Conservation (phyloP, 2,797 vertebrate genomes). For the Lutjanus campechanus region DNA sequence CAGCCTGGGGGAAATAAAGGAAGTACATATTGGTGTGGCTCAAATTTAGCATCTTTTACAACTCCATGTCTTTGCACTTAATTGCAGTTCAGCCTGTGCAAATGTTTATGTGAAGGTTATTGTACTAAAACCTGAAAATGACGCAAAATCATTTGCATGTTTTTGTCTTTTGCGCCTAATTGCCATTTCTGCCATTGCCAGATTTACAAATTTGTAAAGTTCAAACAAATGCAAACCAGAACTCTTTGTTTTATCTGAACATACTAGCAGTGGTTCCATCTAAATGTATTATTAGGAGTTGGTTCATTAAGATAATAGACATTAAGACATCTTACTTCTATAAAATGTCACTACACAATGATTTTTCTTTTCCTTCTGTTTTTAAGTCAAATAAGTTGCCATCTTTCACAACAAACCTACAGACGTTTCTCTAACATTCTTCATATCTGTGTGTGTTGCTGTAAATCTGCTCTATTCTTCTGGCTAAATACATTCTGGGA, state of each 20-base stretch:
- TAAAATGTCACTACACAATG: too few relatives aligned
- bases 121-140: background rate
- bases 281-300: too few relatives aligned
- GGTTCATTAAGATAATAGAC: too few relatives aligned
- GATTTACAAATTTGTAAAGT: background rate
- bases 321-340: too few relatives aligned
- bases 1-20: conserved; percentile 86
- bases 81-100: too few relatives aligned
- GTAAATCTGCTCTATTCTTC: background rate
- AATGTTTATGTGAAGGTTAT: too few relatives aligned
- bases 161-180: background rate
- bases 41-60: too few relatives aligned
- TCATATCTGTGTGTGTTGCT: background rate
- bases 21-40: too few relatives aligned
- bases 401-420: background rate
- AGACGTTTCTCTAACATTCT: background rate
- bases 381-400: background rate
- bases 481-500: conserved; percentile 10
- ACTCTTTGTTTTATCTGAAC: background rate
- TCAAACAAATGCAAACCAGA: background rate
- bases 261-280: too few relatives aligned
- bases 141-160: too few relatives aligned
- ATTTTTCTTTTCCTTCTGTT: too few relatives aligned
- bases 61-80: background rate
- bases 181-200: background rate